A percentile compares a stretch with the other conserved stretches of the same genome.
Conservation (phyloP, 2,797 vertebrate genomes). For the Danio choprae region DNA sequence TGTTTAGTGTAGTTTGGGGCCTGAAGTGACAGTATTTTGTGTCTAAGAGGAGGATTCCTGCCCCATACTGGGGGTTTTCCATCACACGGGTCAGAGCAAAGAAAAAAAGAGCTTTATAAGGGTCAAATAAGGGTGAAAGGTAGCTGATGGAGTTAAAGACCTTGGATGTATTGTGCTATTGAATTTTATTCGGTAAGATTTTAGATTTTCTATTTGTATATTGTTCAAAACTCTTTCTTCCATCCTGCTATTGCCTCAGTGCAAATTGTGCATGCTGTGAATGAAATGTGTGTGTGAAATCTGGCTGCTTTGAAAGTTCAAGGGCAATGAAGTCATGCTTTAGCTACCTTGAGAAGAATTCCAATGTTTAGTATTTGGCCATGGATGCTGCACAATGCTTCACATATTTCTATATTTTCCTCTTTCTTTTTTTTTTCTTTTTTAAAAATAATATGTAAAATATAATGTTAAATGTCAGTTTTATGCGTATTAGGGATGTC, state of each 20-base stretch:
- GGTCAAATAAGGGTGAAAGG: slow-evolving; percentile 45
- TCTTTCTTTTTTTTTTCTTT: too few relatives aligned
- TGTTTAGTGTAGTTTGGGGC: slow-evolving; percentile 35
- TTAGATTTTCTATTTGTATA: not conserved
- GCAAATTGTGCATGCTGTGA: not conserved
- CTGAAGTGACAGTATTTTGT: slow-evolving; percentile 36
- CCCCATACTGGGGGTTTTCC: slow-evolving; percentile 16
- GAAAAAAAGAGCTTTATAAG: slow-evolving; percentile 9
- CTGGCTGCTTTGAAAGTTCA: slow-evolving; percentile 29
- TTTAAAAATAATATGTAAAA: too few relatives aligned
- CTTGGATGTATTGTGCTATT: not conserved
- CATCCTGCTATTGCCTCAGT: not conserved
- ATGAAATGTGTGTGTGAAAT: slow-evolving; percentile 2
- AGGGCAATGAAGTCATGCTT: slow-evolving; percentile 37
- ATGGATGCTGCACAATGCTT: not conserved
- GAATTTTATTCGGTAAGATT: slow-evolving; percentile 37
- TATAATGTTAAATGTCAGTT: too few relatives aligned
- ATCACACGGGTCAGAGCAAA: not conserved
- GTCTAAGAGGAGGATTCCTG: slow-evolving; percentile 25
- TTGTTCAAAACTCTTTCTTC: not conserved
- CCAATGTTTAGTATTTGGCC: slow-evolving; percentile 30
- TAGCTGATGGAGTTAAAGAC: slow-evolving; percentile 5
- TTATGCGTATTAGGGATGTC: too few relatives aligned
- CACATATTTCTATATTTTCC: slow-evolving; percentile 1
- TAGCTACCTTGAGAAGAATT: slow-evolving; percentile 32